A percentile compares a stretch with the other conserved stretches of the same genome.
Conservation (phyloP, 2,797 vertebrate species). For the Centropyge bicolor region DNA sequence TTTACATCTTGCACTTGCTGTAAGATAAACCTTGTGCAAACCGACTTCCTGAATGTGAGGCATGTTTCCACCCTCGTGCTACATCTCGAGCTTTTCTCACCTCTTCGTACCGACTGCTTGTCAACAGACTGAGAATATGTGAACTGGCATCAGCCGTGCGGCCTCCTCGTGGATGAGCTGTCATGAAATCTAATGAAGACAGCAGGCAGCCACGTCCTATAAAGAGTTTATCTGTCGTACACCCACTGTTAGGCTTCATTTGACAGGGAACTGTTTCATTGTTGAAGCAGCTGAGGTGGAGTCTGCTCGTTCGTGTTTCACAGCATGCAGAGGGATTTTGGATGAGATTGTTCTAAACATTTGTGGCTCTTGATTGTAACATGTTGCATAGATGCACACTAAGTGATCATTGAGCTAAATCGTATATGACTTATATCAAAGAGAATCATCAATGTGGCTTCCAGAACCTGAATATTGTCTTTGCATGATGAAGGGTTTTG, state of each 20-base stretch:
- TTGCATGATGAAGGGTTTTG: not conserved
- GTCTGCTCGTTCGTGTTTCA: slow-evolving; percentile 40
- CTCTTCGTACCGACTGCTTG: slow-evolving; percentile 6
- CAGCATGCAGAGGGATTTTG: slow-evolving; percentile 12
- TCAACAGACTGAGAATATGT: slow-evolving; percentile 32
- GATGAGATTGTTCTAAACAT: not conserved
- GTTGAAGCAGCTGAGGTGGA: slow-evolving; percentile 16
- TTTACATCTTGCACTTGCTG: not conserved
- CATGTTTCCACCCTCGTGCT: not conserved
- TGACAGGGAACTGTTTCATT: slow-evolving; percentile 23
- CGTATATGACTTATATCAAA: too few relatives aligned
- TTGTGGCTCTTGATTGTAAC: not conserved
- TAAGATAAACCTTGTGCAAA: not conserved
- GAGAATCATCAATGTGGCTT: too few relatives aligned
- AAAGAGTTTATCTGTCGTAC: slow-evolving; percentile 36
- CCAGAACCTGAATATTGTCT: not conserved
- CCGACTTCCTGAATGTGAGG: slow-evolving; percentile 8
- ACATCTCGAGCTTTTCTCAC: slow-evolving; percentile 18
- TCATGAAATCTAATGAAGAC: slow-evolving; percentile 22
- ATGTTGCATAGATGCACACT: not conserved
- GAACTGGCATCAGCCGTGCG: slow-evolving; percentile 11
- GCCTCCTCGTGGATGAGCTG: not conserved
- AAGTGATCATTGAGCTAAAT: too few relatives aligned
- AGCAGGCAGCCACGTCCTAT: slow-evolving; percentile 13
- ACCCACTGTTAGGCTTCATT: slow-evolving; percentile 32